These are phyloP conservation scores for Neodiprion pinetum DNA, from an alignment of 1,140 invertebrate genomes.

Conservation along the genomic window DNA sequence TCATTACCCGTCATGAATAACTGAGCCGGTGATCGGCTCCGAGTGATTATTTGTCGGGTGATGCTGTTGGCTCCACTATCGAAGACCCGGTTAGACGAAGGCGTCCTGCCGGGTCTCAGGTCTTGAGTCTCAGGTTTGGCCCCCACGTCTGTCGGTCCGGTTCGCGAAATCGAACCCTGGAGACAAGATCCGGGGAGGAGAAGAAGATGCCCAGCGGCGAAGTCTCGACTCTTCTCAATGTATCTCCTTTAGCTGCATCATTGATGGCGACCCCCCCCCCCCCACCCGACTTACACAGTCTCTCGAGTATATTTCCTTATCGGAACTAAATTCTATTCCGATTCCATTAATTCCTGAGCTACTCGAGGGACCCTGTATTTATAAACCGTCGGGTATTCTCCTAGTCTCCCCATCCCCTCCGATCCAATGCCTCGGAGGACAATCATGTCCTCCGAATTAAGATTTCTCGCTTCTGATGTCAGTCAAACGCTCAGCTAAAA, in stretches of 20 bases:
- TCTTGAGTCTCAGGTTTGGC: no score
- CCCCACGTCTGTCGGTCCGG: neutral
- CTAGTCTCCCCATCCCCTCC: no score
- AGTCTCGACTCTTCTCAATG: slow-evolving; percentile 32
- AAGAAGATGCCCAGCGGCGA: neutral
- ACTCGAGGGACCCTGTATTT: neutral
- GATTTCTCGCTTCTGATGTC: no score
- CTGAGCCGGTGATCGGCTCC: slow-evolving; percentile 44
- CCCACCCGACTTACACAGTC: neutral
- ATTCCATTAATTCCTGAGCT: slow-evolving; percentile 6
- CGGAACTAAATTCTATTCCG: slow-evolving; percentile 7
- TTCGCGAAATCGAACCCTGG: slow-evolving; percentile 55
- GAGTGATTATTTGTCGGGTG: slow-evolving; percentile 56
- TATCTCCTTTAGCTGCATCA: slow-evolving; percentile 57
- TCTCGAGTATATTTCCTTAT: slow-evolving; percentile 4
- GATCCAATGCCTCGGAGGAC: no score
- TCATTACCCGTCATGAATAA: slow-evolving; percentile 59
- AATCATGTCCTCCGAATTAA: no score
- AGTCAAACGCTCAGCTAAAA: no score
- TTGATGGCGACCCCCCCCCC: slow-evolving; percentile 42
- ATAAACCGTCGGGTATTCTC: no score
- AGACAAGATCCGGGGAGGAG: slow-evolving; percentile 30
- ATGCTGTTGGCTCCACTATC: neutral
- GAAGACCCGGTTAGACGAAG: neutral
- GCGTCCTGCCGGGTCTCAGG: neutral